Percentiles rank a stretch among this genome's conserved stretches.
These are phyloP conservation scores for Myripristis murdjan DNA, from an alignment of 2,797 vertebrate species.

Conservation along the genomic window DNA sequence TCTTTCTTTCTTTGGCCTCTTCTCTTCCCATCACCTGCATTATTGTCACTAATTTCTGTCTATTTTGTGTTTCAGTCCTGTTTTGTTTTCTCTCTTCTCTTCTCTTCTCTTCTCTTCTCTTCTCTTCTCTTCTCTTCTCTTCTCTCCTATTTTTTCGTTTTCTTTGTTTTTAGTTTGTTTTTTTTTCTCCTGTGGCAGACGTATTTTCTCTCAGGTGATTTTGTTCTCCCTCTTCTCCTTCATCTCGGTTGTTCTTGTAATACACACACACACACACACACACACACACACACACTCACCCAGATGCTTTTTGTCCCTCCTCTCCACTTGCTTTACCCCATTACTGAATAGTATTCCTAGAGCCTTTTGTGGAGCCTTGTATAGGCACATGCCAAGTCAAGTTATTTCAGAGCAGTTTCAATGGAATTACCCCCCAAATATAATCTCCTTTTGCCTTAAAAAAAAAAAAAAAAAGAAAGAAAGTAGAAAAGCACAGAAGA, in stretches of 20 bases:
- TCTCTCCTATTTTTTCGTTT: neutral
- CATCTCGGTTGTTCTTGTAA: conserved; percentile 60
- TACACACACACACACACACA: conserved; percentile 29
- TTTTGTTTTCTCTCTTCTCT: neutral
- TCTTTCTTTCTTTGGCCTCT: neutral
- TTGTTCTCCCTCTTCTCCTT: conserved; percentile 59
- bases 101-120: too few relatives aligned
- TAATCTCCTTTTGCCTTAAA: conserved; percentile 74
- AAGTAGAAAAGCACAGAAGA: conserved; percentile 59
- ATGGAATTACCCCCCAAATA: conserved; percentile 78
- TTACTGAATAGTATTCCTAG: conserved; percentile 77
- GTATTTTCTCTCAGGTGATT: conserved; percentile 76
- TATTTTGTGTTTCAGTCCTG: too few relatives aligned
- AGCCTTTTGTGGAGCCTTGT: conserved; percentile 80
- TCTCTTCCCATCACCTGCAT: neutral
- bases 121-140: neutral
- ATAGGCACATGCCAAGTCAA: conserved; percentile 84
- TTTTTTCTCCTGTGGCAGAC: conserved; percentile 45
- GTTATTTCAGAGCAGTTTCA: conserved; percentile 79
- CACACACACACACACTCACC: conserved; percentile 15
- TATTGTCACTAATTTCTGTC: neutral
- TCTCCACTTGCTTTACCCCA: conserved; percentile 68
- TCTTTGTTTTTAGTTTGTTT: conserved; percentile 8
- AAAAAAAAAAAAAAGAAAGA: conserved; percentile 29
- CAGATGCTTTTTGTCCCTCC: conserved; percentile 67